Evolutionary conservation across 2,888 invertebrate species (phyloP).

Genomic region (Eupithecia abbreviata): DNA sequence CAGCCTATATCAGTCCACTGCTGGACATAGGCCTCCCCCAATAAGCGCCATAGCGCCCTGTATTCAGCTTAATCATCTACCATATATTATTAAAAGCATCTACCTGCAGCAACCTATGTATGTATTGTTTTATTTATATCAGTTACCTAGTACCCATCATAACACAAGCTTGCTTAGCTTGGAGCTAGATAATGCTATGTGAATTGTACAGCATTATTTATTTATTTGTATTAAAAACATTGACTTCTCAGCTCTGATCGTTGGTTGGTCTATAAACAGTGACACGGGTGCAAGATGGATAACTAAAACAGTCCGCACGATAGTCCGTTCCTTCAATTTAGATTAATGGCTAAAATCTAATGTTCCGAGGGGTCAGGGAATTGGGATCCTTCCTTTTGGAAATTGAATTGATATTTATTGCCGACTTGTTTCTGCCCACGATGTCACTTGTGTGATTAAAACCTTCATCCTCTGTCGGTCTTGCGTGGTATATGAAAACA

Average conservation of each 20-base stretch:
- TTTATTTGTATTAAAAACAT: not conserved
- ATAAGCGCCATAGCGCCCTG: no score
- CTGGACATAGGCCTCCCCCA: no score
- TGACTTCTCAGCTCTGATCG: not conserved
- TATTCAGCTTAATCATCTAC: no score
- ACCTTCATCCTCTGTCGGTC: not conserved
- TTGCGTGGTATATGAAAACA: not conserved
- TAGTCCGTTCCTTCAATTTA: constrained; percentile 50
- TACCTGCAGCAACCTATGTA: no score
- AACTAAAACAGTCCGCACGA: constrained; percentile 44
- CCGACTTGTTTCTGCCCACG: constrained; percentile 21
- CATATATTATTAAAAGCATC: no score
- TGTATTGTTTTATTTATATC: no score
- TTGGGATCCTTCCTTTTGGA: constrained; percentile 47
- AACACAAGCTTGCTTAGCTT: no score
- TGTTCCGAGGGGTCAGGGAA: constrained; percentile 44
- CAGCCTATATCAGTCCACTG: no score
- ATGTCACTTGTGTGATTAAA: not conserved
- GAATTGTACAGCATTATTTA: no score
- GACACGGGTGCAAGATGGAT: constrained; percentile 40
- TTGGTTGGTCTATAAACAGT: constrained; percentile 18
- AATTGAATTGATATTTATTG: constrained; percentile 51
- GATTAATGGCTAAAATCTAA: constrained; percentile 59
- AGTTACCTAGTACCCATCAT: no score
- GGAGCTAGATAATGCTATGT: no score